A percentile compares a stretch with the other conserved stretches of the same genome.
phyloP scores from a whole-genome alignment of 64 coral and sea anemone genomes.

The Montipora capricornis region DNA sequence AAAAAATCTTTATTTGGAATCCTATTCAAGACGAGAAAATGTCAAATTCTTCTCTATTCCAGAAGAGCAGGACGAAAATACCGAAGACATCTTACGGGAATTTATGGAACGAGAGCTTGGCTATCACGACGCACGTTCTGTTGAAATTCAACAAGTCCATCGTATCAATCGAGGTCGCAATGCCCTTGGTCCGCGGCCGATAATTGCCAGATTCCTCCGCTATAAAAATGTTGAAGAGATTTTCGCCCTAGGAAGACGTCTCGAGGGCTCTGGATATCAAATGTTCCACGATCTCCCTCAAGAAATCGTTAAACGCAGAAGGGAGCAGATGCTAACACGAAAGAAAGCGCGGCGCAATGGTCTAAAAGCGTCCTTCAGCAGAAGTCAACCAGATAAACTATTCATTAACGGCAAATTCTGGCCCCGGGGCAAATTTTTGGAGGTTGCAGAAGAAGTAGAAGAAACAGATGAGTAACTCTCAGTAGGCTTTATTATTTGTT shows the following conservation, averaged over 20 bases:
- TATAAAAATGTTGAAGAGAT: not conserved
- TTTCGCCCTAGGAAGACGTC: not conserved
- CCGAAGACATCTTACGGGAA: not conserved
- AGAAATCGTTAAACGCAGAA: not conserved
- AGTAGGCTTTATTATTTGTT: not conserved
- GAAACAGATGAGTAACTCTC: not conserved
- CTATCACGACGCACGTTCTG: not conserved
- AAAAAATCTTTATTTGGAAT: constrained; percentile 30
- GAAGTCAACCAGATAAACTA: constrained; percentile 41
- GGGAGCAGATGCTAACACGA: not conserved
- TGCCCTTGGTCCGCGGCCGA: not conserved
- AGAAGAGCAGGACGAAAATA: not conserved
- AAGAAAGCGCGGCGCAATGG: constrained; percentile 11
- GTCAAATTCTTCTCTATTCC: constrained; percentile 28
- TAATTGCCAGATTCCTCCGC: constrained; percentile 5
- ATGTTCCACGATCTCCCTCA: constrained; percentile 24
- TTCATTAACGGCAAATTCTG: constrained; percentile 40
- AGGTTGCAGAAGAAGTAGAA: not conserved
- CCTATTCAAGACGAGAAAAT: constrained; percentile 27
- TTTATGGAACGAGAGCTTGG: constrained; percentile 29
- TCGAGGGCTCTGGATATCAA: constrained; percentile 1
- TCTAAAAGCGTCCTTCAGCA: constrained; percentile 24
- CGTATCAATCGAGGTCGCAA: not conserved
- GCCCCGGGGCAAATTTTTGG: not conserved
- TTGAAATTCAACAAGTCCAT: constrained; percentile 7